A percentile compares a stretch with the other conserved stretches of the same genome.
These are phyloP conservation scores for Bombus fervidus DNA, from an alignment of 1,140 invertebrate species.

Conservation along the genomic window DNA sequence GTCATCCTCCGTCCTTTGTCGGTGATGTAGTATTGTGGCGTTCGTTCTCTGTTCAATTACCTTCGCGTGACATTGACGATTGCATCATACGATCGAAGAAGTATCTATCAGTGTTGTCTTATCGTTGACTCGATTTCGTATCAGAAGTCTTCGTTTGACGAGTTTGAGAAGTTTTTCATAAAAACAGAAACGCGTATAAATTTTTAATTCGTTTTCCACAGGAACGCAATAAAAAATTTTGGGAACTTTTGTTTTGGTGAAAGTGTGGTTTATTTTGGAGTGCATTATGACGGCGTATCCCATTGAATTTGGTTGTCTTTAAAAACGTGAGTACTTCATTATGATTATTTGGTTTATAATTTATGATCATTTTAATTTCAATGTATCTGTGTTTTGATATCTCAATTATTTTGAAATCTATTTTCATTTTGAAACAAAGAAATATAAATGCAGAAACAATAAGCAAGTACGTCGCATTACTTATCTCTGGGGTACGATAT, in stretches of 20 bases:
- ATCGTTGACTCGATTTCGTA: no score
- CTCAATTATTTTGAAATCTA: not conserved
- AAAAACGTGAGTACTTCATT: constrained; percentile 17
- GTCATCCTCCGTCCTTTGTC: constrained; percentile 30
- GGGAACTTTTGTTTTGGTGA: not conserved
- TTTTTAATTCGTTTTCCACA: not conserved
- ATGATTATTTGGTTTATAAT: no score
- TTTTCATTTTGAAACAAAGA: not conserved
- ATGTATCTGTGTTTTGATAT: not conserved
- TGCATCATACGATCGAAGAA: not conserved
- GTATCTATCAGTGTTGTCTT: not conserved
- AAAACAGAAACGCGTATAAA: not conserved
- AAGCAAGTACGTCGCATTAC: not conserved
- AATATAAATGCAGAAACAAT: not conserved
- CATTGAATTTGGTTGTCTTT: not conserved
- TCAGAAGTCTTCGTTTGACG: not conserved
- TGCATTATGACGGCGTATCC: not conserved
- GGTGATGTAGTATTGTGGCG: not conserved
- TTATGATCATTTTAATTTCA: not conserved
- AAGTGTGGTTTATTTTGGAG: not conserved
- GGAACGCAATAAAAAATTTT: not conserved
- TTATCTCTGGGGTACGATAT: not conserved
- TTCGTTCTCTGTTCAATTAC: not conserved
- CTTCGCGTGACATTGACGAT: constrained; percentile 1
- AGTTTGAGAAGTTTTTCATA: not conserved